Percentiles rank a stretch among this genome's conserved stretches.
phyloP scores from a whole-genome alignment of 2,113 vertebrate species.

The Alligator mississippiensis region DNA sequence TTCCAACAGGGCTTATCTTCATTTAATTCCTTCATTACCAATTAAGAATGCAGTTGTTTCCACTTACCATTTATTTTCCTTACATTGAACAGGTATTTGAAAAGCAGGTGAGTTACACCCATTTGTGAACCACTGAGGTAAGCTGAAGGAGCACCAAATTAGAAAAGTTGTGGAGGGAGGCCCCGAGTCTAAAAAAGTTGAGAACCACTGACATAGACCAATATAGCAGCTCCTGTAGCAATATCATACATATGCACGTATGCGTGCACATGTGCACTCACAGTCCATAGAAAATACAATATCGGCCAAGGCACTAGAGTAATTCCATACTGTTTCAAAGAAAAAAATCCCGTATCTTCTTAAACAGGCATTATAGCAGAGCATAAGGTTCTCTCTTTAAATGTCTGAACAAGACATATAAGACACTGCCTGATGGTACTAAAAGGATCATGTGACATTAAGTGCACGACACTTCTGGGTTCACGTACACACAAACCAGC shows the following conservation, averaged over 20 bases:
- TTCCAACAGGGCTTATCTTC: background rate
- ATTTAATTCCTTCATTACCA: background rate
- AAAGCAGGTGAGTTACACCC: background rate
- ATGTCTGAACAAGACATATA: background rate
- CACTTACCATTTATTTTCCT: background rate
- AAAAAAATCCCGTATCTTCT: constrained; percentile 11
- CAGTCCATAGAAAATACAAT: background rate
- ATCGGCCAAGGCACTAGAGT: constrained; percentile 38
- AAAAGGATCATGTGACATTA: background rate
- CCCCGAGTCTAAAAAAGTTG: too few relatives aligned
- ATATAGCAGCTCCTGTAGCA: too few relatives aligned
- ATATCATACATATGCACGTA: too few relatives aligned
- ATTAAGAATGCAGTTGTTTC: constrained; percentile 5
- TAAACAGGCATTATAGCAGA: background rate
- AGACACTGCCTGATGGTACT: background rate
- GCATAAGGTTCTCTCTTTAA: background rate
- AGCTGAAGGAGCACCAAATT: too few relatives aligned
- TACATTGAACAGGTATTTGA: background rate
- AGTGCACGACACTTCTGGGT: background rate
- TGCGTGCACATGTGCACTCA: background rate
- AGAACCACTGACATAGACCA: too few relatives aligned
- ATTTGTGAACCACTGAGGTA: background rate
- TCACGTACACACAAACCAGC: background rate
- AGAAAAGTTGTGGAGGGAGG: too few relatives aligned
- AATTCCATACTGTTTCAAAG: background rate